phyloP scores from a whole-genome alignment of 2,113 vertebrate genomes.

The Crotalus viridis region DNA sequence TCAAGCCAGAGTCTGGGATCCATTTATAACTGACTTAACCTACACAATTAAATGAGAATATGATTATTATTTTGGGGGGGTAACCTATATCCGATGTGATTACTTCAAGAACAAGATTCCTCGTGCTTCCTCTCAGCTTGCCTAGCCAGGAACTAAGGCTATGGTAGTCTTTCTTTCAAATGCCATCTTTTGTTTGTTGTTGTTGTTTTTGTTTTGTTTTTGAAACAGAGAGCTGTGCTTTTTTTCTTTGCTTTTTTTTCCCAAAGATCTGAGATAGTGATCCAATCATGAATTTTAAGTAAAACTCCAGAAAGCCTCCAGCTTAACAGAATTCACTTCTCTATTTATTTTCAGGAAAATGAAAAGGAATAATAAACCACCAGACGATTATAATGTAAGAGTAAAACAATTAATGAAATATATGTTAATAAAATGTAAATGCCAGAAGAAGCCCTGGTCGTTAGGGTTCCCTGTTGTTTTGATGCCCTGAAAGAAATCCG shows the following conservation, averaged over 20 bases:
- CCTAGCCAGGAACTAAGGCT: background rate
- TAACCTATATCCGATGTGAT: constrained; percentile 30
- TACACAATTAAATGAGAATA: constrained; percentile 5
- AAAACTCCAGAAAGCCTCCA: constrained; percentile 52
- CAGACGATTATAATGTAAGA: constrained; percentile 60
- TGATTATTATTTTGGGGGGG: constrained; percentile 19
- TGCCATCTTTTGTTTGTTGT: background rate
- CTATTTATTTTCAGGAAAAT: constrained; percentile 74
- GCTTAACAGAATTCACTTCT: constrained; percentile 59
- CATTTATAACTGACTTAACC: constrained; percentile 12
- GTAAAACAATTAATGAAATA: constrained; percentile 55
- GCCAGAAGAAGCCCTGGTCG: background rate
- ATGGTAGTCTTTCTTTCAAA: background rate
- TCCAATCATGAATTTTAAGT: constrained; percentile 71
- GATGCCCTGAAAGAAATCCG: background rate
- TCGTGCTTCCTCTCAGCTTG: background rate
- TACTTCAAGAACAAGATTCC: constrained; percentile 32
- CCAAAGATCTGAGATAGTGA: constrained; percentile 50
- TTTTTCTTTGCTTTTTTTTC: background rate
- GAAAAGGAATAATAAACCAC: constrained; percentile 37
- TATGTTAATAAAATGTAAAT: constrained; percentile 71
- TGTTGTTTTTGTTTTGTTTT: background rate
- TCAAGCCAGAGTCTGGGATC: constrained; percentile 13
- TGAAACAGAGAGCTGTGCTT: constrained; percentile 16
- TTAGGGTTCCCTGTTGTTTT: background rate